These are phyloP conservation scores for Habroteleia sp. DNA, from an alignment of 2,888 invertebrate genomes.

Conservation along the genomic window DNA sequence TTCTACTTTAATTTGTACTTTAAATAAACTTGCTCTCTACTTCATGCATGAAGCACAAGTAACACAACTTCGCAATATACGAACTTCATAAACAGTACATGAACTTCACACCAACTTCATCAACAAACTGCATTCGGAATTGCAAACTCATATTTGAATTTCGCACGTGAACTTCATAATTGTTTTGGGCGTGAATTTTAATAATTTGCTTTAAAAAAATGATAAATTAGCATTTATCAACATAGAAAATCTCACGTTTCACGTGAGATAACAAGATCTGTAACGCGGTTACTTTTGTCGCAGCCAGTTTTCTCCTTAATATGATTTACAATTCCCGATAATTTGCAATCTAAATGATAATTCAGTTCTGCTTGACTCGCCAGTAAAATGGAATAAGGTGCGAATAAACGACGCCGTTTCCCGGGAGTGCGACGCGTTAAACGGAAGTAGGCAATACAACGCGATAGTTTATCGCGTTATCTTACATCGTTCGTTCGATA, in stretches of 20 bases:
- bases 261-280: slow-evolving; percentile 29
- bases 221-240: slow-evolving; percentile 12
- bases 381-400: slow-evolving; percentile 40
- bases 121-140: too few species aligned
- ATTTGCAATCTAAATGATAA: slow-evolving; percentile 45
- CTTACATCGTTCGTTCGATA: slow-evolving; percentile 16
- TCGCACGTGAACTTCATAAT: too few species aligned
- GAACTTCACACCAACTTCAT: too few species aligned
- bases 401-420: slow-evolving; percentile 37
- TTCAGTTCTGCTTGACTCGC: slow-evolving; percentile 45
- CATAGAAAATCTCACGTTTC: slow-evolving; percentile 29
- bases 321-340: slow-evolving; percentile 43
- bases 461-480: slow-evolving; percentile 22
- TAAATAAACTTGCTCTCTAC: too few species aligned
- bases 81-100: too few species aligned
- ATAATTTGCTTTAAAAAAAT: slow-evolving; percentile 7
- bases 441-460: slow-evolving; percentile 44
- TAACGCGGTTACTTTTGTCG: slow-evolving; percentile 40
- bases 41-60: too few species aligned
- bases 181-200: too few species aligned
- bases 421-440: slow-evolving; percentile 26
- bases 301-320: slow-evolving; percentile 38
- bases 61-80: too few species aligned
- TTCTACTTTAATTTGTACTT: too few species aligned
- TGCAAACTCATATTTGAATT: too few species aligned